Conservation (phyloP, 2,888 invertebrate species). For the Drosophila borealis region DNA sequence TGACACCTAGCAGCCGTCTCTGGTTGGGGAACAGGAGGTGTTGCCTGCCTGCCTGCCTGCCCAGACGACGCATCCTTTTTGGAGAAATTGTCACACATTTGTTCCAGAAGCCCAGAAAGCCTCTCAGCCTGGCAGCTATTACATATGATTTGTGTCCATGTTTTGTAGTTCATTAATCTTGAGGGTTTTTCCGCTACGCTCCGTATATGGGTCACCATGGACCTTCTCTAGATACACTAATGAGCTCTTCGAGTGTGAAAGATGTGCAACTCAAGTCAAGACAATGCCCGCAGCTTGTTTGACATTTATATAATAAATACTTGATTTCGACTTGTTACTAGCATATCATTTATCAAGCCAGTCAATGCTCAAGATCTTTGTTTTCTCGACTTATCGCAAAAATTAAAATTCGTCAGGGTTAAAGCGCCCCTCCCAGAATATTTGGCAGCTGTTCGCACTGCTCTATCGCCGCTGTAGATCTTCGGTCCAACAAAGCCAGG, state of each 20-base stretch:
- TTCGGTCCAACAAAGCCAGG: constrained; percentile 16
- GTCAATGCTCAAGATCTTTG: constrained; percentile 4
- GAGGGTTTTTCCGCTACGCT: constrained; percentile 22
- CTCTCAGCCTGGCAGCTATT: constrained; percentile 41
- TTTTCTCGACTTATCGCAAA: constrained; percentile 24
- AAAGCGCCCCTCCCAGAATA: constrained; percentile 21
- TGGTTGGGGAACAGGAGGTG: background rate
- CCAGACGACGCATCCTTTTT: constrained; percentile 35
- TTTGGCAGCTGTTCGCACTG: constrained; percentile 65
- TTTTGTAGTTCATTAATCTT: constrained; percentile 77
- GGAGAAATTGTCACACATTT: constrained; percentile 77
- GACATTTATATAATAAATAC: constrained; percentile 43
- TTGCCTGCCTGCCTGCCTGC: background rate
- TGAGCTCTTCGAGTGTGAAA: constrained; percentile 20
- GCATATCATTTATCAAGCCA: constrained; percentile 43
- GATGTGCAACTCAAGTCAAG: constrained; percentile 15
- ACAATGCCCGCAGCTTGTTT: constrained; percentile 33
- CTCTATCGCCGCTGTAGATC: constrained; percentile 8
- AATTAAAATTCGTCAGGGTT: constrained; percentile 27
- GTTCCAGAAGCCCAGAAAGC: constrained; percentile 44
- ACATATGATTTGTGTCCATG: constrained; percentile 75
- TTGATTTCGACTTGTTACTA: constrained; percentile 6
- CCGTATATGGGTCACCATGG: constrained; percentile 62
- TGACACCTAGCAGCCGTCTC: constrained; percentile 62
- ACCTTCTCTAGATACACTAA: constrained; percentile 12